Percentiles rank a stretch among this genome's conserved stretches.
phyloP scores from a whole-genome alignment of 2,888 invertebrate genomes.

The Heliconius cydno region DNA sequence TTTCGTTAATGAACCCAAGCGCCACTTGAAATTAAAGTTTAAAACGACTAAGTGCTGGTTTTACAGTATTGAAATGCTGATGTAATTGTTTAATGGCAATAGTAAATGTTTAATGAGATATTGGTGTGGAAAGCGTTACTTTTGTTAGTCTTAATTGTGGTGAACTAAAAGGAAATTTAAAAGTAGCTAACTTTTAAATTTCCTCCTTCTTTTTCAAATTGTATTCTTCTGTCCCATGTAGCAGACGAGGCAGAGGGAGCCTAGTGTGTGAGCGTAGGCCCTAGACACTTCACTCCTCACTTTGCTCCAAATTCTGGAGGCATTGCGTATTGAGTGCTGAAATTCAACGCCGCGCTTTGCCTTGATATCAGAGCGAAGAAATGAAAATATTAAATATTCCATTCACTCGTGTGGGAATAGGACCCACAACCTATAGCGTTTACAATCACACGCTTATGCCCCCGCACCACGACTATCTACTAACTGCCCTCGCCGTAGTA shows the following conservation, averaged over 20 bases:
- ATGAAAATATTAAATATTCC: not conserved
- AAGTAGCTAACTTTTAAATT: not conserved
- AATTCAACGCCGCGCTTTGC: not conserved
- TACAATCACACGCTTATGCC: not conserved
- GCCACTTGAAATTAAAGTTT: slow-evolving; percentile 35
- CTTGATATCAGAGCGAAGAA: not conserved
- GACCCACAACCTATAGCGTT: not conserved
- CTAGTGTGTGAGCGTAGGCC: too few species aligned
- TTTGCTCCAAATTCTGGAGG: not conserved
- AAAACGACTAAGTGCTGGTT: slow-evolving; percentile 34
- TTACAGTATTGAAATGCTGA: slow-evolving; percentile 16
- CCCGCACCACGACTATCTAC: too few species aligned
- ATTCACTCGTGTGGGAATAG: not conserved
- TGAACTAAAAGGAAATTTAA: not conserved
- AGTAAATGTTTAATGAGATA: slow-evolving; percentile 31
- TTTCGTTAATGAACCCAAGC: slow-evolving; percentile 33
- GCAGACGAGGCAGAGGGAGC: too few species aligned
- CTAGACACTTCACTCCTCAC: not conserved
- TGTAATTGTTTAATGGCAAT: slow-evolving; percentile 32
- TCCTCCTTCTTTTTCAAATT: not conserved
- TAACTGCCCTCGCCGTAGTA: too few species aligned
- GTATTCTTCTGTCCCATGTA: too few species aligned
- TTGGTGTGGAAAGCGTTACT: not conserved
- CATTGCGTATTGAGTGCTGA: not conserved
- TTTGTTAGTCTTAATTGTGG: not conserved